Evolutionary conservation across 2,113 vertebrate species (phyloP).

Genomic region (Alouatta palliata): DNA sequence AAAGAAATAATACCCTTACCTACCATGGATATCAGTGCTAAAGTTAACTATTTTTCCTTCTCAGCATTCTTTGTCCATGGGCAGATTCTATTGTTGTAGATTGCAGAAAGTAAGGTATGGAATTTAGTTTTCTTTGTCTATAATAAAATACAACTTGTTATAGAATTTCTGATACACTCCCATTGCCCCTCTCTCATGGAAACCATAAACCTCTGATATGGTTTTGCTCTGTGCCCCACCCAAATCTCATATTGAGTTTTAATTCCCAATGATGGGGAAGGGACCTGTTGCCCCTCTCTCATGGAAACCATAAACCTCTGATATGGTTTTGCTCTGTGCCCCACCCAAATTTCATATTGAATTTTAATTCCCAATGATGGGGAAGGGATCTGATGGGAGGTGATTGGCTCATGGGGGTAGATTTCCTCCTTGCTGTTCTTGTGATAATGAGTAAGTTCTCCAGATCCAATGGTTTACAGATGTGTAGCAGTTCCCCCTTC

Average conservation of each 20-base stretch:
- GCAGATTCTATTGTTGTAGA: background rate
- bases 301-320: background rate
- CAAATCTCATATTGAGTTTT: no score
- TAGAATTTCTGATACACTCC: background rate
- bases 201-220: background rate
- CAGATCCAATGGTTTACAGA: no score
- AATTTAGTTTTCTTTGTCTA: background rate
- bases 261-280: no score
- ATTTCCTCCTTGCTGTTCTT: no score
- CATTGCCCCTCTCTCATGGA: background rate
- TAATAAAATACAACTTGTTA: background rate
- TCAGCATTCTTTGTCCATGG: background rate
- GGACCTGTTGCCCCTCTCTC: background rate
- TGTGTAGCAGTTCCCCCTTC: no score
- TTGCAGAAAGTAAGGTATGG: background rate
- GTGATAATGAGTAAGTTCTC: no score
- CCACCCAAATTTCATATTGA: no score
- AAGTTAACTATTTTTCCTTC: background rate
- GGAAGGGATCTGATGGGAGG: no score
- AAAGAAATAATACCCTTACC: background rate
- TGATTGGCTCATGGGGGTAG: no score
- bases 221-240: no score
- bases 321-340: no score
- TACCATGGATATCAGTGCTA: background rate
- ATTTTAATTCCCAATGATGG: no score